These are phyloP conservation scores for Monoplex corrugatus DNA, from an alignment of 2,888 invertebrate species.

Conservation along the genomic window DNA sequence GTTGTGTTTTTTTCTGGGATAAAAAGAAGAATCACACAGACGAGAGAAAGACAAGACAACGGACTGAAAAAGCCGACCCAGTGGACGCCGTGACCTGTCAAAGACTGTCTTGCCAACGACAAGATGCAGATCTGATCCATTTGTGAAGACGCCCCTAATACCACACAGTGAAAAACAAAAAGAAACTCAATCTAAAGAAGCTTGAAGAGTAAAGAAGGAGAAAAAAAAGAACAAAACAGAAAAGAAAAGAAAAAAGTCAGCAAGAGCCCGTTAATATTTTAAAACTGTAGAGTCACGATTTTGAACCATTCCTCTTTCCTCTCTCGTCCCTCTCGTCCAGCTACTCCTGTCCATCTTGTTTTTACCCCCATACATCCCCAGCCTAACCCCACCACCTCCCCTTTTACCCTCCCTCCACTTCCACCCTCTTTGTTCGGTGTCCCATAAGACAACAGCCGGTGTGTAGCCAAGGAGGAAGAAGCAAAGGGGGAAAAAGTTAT, in stretches of 20 bases:
- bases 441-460: background rate
- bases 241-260: background rate
- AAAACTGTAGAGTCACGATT: constrained; percentile 33
- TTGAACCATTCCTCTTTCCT: background rate
- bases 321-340: background rate
- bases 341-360: background rate
- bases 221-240: background rate
- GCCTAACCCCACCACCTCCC: background rate
- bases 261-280: constrained; percentile 24
- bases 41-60: background rate
- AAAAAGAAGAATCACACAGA: background rate
- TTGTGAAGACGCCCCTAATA: constrained; percentile 18
- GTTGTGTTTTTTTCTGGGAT: too few species aligned
- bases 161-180: background rate
- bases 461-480: background rate
- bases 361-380: too few species aligned
- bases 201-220: background rate
- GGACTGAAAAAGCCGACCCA: background rate
- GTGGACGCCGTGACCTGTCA: constrained; percentile 33
- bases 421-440: background rate
- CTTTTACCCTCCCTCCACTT: background rate
- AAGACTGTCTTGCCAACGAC: background rate
- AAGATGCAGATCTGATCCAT: background rate
- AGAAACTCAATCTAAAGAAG: background rate
- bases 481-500: background rate